A percentile compares a stretch with the other conserved stretches of the same genome.
phyloP scores from a whole-genome alignment of 2,113 vertebrate species.

The Corythaeola cristata region DNA sequence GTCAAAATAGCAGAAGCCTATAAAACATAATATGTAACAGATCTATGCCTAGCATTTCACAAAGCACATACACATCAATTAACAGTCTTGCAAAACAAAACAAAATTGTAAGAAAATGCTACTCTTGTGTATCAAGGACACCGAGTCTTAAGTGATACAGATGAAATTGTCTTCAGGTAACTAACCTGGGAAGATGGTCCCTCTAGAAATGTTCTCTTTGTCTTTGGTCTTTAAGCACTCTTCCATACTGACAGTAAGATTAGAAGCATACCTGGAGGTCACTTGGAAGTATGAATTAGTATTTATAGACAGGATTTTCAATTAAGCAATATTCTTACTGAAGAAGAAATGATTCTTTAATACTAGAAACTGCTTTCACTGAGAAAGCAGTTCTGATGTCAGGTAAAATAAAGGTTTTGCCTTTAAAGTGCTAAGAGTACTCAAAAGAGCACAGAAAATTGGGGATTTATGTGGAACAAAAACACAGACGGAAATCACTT shows the following conservation, averaged over 20 bases:
- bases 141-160: background rate
- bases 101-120: background rate
- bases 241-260: background rate
- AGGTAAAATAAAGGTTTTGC: background rate
- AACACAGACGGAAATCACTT: constrained; percentile 22
- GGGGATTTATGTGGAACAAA: constrained; percentile 8
- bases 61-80: background rate
- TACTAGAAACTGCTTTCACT: background rate
- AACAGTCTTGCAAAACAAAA: background rate
- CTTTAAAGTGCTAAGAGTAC: background rate
- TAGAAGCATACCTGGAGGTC: background rate
- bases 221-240: background rate
- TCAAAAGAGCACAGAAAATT: constrained; percentile 7
- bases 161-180: background rate
- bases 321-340: background rate
- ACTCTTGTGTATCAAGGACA: background rate
- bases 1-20: constrained; percentile 6
- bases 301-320: background rate
- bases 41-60: background rate
- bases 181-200: background rate
- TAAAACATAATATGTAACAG: background rate
- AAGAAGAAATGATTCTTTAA: background rate
- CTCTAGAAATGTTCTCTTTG: background rate
- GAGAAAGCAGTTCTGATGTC: background rate
- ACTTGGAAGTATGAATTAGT: background rate